Percentiles rank a stretch among this genome's conserved stretches.
These are phyloP conservation scores for Blastomussa wellsi DNA, from an alignment of 92 coral and sea anemone genomes.

Conservation along the genomic window DNA sequence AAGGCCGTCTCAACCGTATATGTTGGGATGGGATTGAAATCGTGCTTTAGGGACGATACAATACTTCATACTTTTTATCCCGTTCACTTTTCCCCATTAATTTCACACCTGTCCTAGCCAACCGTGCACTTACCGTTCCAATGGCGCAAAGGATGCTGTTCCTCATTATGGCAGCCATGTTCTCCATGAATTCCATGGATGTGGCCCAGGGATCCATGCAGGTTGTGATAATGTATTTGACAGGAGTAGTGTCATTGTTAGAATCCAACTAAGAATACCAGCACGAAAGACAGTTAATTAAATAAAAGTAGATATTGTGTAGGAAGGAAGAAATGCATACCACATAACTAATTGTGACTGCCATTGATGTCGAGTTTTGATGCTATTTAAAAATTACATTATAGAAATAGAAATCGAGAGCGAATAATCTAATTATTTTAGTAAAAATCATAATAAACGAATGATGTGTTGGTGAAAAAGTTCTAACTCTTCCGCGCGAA, in stretches of 20 bases:
- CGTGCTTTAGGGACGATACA: too few relatives aligned
- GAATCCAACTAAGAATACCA: constrained; percentile 31
- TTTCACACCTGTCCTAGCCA: neutral
- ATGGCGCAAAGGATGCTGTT: constrained; percentile 72
- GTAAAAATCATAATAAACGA: too few relatives aligned
- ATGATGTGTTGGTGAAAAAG: too few relatives aligned
- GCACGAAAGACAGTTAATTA: neutral
- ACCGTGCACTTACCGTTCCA: constrained; percentile 53
- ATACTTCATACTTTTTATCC: too few relatives aligned
- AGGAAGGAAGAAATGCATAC: neutral
- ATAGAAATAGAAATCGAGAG: too few relatives aligned
- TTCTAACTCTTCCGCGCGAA: too few relatives aligned
- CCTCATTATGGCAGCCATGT: constrained; percentile 69
- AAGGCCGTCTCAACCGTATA: too few relatives aligned
- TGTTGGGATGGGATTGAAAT: too few relatives aligned
- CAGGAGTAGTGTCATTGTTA: constrained; percentile 52
- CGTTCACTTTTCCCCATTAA: too few relatives aligned
- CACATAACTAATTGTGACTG: neutral
- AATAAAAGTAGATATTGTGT: neutral
- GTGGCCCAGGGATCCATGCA: constrained; percentile 88
- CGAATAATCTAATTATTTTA: too few relatives aligned
- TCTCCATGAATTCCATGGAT: constrained; percentile 63
- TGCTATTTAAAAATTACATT: too few relatives aligned
- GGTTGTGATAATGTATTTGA: constrained; percentile 74
- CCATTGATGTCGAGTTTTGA: too few relatives aligned